These are phyloP conservation scores for Loripinus fragilis DNA, from an alignment of 2,888 invertebrate species.

Conservation along the genomic window DNA sequence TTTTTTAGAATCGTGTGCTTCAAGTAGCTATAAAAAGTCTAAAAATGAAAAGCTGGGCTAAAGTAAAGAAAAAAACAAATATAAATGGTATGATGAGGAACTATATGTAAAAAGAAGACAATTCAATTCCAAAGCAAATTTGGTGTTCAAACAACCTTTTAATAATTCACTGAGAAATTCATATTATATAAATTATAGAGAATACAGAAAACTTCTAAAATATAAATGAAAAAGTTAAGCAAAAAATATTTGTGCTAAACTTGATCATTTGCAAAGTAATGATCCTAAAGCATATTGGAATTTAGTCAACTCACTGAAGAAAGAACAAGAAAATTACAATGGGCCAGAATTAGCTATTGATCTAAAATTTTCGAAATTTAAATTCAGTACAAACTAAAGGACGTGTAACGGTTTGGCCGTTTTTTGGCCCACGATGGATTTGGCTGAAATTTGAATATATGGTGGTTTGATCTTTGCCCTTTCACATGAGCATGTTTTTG, in stretches of 20 bases:
- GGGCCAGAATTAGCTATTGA: constrained; percentile 10
- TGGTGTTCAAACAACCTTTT: constrained; percentile 14
- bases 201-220: constrained; percentile 9
- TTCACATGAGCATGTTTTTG: too few relatives aligned
- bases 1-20: constrained; percentile 3
- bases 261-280: background rate
- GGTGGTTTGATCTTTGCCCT: too few relatives aligned
- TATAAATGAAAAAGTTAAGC: constrained; percentile 1
- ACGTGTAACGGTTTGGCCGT: too few relatives aligned
- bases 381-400: too few relatives aligned
- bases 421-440: too few relatives aligned
- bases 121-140: constrained; percentile 8
- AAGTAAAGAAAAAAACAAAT: background rate
- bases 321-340: background rate
- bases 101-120: too few relatives aligned
- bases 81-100: constrained; percentile 6
- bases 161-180: background rate
- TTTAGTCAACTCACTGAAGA: background rate
- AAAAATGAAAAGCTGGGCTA: background rate
- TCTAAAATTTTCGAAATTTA: background rate
- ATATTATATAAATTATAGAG: constrained; percentile 6
- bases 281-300: background rate
- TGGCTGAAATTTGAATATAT: too few relatives aligned
- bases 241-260: constrained; percentile 8
- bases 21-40: constrained; percentile 10